phyloP scores from a whole-genome alignment of 2,888 invertebrate genomes.

The Blomia tropicalis region DNA sequence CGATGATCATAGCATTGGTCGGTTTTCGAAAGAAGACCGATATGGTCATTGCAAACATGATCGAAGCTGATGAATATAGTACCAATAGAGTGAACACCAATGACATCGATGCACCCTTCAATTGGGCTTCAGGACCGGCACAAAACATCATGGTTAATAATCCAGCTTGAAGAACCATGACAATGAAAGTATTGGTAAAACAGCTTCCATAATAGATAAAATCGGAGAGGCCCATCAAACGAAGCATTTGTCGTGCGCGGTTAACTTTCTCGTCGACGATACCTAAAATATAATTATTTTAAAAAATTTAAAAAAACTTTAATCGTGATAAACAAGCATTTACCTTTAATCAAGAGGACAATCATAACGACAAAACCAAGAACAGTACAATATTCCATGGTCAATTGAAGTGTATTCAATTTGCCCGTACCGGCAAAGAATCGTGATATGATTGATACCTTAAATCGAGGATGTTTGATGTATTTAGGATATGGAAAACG shows the following conservation, averaged over 20 bases:
- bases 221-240: conserved; percentile 24
- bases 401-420: conserved; percentile 22
- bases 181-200: conserved; percentile 21
- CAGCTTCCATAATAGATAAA: conserved; percentile 22
- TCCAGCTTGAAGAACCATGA: conserved; percentile 21
- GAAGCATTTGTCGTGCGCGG: conserved; percentile 24
- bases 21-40: conserved; percentile 21
- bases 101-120: conserved; percentile 17
- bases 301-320: neutral
- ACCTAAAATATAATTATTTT: conserved; percentile 5
- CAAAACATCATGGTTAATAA: conserved; percentile 24
- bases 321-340: neutral
- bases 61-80: conserved; percentile 22
- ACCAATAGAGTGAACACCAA: conserved; percentile 18
- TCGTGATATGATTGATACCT: conserved; percentile 17
- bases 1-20: conserved; percentile 24
- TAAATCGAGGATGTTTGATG: conserved; percentile 21
- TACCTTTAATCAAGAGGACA: conserved; percentile 18
- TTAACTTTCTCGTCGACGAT: conserved; percentile 25
- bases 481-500: conserved; percentile 24
- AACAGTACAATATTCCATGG: conserved; percentile 24
- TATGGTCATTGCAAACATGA: conserved; percentile 20
- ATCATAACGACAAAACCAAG: conserved; percentile 24
- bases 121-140: conserved; percentile 18
- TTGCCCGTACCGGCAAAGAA: conserved; percentile 23